Percentiles rank a stretch among this genome's conserved stretches.
These are phyloP conservation scores for Stenopsyche tienmushanensis DNA, from an alignment of 1,140 invertebrate species.

Conservation along the genomic window DNA sequence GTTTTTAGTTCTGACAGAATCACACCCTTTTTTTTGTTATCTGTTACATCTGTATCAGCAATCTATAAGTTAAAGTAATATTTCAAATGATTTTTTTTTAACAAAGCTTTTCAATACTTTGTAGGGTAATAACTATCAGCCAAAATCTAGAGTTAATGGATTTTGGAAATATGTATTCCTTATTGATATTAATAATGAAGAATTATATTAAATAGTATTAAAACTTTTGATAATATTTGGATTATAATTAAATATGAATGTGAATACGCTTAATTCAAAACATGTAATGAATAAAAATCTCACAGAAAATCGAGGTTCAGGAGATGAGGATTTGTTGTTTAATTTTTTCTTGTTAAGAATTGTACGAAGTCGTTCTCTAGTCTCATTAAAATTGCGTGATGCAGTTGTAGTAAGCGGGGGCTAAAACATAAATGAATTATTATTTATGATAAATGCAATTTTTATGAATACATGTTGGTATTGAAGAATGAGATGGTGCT, in stretches of 20 bases:
- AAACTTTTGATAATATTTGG: too few relatives aligned
- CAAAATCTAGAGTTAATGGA: too few relatives aligned
- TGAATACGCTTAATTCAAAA: too few relatives aligned
- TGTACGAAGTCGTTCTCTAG: constrained; percentile 48
- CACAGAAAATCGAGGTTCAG: neutral
- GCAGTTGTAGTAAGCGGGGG: constrained; percentile 52
- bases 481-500: too few relatives aligned
- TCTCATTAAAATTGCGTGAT: constrained; percentile 54
- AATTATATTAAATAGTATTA: too few relatives aligned
- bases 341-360: constrained; percentile 54
- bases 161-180: too few relatives aligned
- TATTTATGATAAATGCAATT: neutral
- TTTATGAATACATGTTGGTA: neutral
- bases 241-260: too few relatives aligned
- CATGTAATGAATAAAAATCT: neutral
- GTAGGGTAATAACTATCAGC: too few relatives aligned
- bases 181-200: too few relatives aligned
- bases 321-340: constrained; percentile 2
- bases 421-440: constrained; percentile 41
- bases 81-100: neutral
- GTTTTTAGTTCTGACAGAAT: too few relatives aligned
- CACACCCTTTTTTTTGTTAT: constrained; percentile 14
- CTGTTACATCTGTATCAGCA: neutral
- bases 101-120: too few relatives aligned
- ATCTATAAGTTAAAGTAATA: constrained; percentile 8